A percentile compares a stretch with the other conserved stretches of the same genome.
phyloP scores from a whole-genome alignment of 2,113 vertebrate species.

The Fregetta grallaria region DNA sequence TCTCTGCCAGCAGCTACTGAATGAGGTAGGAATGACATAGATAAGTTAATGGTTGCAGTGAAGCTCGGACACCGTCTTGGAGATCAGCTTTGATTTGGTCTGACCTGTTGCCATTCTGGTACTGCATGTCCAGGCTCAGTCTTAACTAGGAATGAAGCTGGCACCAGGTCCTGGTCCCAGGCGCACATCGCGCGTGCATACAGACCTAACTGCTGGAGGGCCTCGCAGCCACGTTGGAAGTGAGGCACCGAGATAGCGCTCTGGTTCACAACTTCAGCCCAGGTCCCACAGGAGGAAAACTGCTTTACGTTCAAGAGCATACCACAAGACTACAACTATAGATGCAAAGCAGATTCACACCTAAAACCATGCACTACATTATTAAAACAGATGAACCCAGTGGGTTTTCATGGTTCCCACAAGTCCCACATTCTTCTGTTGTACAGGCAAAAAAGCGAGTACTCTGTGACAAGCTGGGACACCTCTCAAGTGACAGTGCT shows the following conservation, averaged over 20 bases:
- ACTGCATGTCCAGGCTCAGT: background rate
- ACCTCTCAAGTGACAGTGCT: background rate
- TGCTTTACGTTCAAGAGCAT: background rate
- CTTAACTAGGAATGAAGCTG: background rate
- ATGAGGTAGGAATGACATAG: background rate
- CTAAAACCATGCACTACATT: background rate
- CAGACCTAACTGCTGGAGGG: background rate
- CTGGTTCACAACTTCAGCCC: background rate
- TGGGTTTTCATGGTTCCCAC: background rate
- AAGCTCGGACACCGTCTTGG: background rate
- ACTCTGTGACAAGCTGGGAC: background rate
- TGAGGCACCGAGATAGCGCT: accelerated
- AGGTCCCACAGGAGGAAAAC: background rate
- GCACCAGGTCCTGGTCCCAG: background rate
- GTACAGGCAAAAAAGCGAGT: background rate
- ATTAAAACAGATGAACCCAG: background rate
- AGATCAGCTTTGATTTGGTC: background rate
- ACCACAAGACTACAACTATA: background rate
- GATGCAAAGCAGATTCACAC: background rate
- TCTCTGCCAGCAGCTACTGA: background rate
- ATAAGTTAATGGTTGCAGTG: background rate
- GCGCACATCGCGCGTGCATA: accelerated
- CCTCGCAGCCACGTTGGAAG: accelerated
- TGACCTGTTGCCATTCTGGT: background rate
- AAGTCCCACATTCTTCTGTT: background rate